phyloP scores from a whole-genome alignment of 2,888 invertebrate genomes.

The Choristoneura rosaceana region DNA sequence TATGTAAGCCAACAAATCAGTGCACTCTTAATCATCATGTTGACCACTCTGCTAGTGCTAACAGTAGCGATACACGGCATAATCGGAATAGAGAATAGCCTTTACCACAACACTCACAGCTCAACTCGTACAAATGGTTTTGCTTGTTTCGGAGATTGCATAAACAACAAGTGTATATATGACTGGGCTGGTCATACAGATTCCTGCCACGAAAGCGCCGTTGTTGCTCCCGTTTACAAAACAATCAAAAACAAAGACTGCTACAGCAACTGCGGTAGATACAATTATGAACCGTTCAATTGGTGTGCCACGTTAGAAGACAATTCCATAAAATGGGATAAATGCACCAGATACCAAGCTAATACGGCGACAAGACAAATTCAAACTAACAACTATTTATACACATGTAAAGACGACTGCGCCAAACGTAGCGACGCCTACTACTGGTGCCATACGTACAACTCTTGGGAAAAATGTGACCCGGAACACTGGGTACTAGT shows the following conservation, averaged over 20 bases:
- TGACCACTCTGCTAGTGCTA: background rate
- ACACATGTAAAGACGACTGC: slow-evolving; percentile 33
- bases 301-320: slow-evolving; percentile 35
- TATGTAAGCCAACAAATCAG: background rate
- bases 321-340: slow-evolving; percentile 20
- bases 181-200: slow-evolving; percentile 26
- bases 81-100: slow-evolving; percentile 1
- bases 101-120: background rate
- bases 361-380: slow-evolving; percentile 12
- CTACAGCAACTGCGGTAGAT: slow-evolving; percentile 34
- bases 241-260: slow-evolving; percentile 23
- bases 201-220: slow-evolving; percentile 9
- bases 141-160: background rate
- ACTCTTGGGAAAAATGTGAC: slow-evolving; percentile 38
- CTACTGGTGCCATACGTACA: slow-evolving; percentile 23
- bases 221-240: slow-evolving; percentile 22
- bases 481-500: slow-evolving; percentile 30
- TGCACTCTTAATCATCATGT: slow-evolving; percentile 5
- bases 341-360: slow-evolving; percentile 22
- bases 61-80: background rate
- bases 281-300: slow-evolving; percentile 8
- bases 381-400: slow-evolving; percentile 30
- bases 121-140: background rate
- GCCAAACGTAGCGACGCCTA: background rate
- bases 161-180: background rate